phyloP scores from a whole-genome alignment of 1,140 invertebrate genomes.

The Diplogasteroides magnus region DNA sequence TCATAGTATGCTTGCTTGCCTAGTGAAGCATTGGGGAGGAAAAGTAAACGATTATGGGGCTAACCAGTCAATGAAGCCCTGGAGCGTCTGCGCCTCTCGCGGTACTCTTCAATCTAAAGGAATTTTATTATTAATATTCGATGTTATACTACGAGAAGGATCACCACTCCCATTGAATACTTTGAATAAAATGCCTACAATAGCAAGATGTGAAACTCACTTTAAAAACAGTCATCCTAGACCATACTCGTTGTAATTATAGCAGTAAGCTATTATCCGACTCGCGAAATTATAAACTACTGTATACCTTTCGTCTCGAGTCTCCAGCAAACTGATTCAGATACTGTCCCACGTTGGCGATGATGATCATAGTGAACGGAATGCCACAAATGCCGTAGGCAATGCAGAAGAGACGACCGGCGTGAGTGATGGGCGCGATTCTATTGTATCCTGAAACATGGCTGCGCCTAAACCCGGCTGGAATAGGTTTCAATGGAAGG shows the following conservation, averaged over 20 bases:
- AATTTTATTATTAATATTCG: background rate
- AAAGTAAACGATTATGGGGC: background rate
- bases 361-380: conserved; percentile 36
- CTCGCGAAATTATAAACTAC: background rate
- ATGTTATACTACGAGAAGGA: no score
- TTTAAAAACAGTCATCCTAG: no score
- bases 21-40: no score
- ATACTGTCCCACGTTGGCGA: conserved; percentile 38
- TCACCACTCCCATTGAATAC: background rate
- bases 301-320: conserved; percentile 27
- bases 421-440: conserved; percentile 50
- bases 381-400: conserved; percentile 49
- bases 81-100: conserved; percentile 27
- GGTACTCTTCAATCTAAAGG: conserved; percentile 31
- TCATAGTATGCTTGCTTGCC: no score
- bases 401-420: conserved; percentile 50
- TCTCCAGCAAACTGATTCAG: conserved; percentile 34
- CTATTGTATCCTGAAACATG: conserved; percentile 46
- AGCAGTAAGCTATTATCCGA: no score
- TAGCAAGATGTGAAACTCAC: background rate
- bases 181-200: background rate
- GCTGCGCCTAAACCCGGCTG: background rate
- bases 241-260: no score
- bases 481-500: no score
- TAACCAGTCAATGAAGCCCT: conserved; percentile 27